A percentile compares a stretch with the other conserved stretches of the same genome.
These are phyloP conservation scores for Hydractinia echinata DNA, from an alignment of 30 jellyfish, hydroid and myxozoan species.

Conservation along the genomic window DNA sequence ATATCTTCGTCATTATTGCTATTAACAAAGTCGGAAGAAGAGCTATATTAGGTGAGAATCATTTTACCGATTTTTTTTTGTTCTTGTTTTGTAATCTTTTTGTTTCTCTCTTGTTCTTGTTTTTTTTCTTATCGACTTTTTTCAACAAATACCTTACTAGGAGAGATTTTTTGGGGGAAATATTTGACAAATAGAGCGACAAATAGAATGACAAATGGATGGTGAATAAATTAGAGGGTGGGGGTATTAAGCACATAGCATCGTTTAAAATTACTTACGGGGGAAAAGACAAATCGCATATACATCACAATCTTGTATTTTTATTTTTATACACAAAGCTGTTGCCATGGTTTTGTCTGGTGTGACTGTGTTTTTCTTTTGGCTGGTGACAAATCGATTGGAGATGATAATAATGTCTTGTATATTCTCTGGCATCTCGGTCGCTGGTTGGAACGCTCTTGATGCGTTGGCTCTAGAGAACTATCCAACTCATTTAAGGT, in stretches of 20 bases:
- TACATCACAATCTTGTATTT: background rate
- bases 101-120: too few species aligned
- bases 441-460: constrained; percentile 93
- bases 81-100: too few species aligned
- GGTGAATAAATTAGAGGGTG: too few species aligned
- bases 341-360: constrained; percentile 83
- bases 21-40: constrained; percentile 79
- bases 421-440: constrained; percentile 89
- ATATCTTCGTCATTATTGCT: constrained; percentile 50
- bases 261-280: too few species aligned
- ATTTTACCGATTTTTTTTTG: too few species aligned
- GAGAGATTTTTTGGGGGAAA: too few species aligned
- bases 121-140: too few species aligned
- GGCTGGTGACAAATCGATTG: constrained; percentile 78
- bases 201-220: too few species aligned
- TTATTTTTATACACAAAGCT: constrained; percentile 39
- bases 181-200: too few species aligned
- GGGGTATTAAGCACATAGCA: too few species aligned
- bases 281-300: too few species aligned
- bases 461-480: constrained; percentile 91
- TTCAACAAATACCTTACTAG: too few species aligned
- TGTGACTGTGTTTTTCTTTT: constrained; percentile 82
- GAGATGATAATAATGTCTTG: constrained; percentile 85
- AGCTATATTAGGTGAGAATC: constrained; percentile 55
- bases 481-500: constrained; percentile 95